These are phyloP conservation scores for Dasypogon diadema DNA, from an alignment of 2,888 invertebrate species.

Conservation along the genomic window DNA sequence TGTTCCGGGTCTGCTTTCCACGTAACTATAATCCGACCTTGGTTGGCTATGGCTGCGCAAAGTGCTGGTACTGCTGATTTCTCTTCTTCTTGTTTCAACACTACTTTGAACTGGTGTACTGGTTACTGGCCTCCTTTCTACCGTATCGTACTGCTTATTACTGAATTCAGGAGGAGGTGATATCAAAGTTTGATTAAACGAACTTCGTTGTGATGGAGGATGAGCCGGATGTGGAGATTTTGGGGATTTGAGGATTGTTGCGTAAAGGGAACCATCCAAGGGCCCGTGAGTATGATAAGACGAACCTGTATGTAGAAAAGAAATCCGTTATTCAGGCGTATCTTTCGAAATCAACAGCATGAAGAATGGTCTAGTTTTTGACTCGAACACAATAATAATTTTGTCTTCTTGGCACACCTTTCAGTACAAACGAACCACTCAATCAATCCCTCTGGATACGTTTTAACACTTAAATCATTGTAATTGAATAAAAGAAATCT, in stretches of 20 bases:
- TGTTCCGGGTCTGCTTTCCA: slow-evolving; percentile 57
- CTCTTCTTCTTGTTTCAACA: slow-evolving; percentile 23
- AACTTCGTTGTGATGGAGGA: slow-evolving; percentile 8
- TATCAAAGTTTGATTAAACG: slow-evolving; percentile 50
- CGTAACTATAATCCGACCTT: slow-evolving; percentile 49
- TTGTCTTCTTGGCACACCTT: slow-evolving; percentile 15
- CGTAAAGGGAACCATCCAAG: slow-evolving; percentile 91
- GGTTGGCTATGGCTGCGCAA: slow-evolving; percentile 49
- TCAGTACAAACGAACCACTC: neutral
- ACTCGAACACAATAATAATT: neutral
- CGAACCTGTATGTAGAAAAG: slow-evolving; percentile 52
- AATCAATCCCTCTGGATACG: neutral
- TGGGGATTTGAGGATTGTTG: slow-evolving; percentile 71
- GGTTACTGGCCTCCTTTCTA: slow-evolving; percentile 54
- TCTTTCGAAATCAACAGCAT: neutral
- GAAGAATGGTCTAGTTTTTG: neutral
- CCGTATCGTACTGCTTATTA: slow-evolving; percentile 46
- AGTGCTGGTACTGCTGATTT: slow-evolving; percentile 35
- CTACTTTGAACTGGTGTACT: slow-evolving; percentile 54
- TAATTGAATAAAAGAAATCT: slow-evolving; percentile 33
- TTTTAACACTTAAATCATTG: neutral
- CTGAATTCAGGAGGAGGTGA: slow-evolving; percentile 58
- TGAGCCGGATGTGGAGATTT: slow-evolving; percentile 58
- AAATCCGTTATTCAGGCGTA: no score
- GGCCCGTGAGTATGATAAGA: slow-evolving; percentile 83